These are phyloP conservation scores for Himalopsyche japonica DNA, from an alignment of 2,888 invertebrate species.

Conservation along the genomic window DNA sequence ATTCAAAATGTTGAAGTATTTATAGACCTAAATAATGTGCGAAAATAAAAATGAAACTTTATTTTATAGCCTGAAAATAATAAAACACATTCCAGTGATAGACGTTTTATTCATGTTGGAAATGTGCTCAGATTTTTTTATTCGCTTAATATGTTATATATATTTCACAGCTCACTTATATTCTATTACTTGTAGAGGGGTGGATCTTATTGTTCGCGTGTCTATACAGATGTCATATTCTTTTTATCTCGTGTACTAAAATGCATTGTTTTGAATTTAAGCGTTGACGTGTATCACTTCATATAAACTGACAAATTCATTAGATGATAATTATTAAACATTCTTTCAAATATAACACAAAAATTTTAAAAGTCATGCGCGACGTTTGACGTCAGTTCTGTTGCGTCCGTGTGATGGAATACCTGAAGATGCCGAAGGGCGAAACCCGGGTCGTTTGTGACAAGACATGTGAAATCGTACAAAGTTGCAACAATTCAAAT, in stretches of 20 bases:
- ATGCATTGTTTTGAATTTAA: background rate
- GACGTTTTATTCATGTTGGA: background rate
- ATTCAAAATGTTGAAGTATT: background rate
- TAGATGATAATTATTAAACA: background rate
- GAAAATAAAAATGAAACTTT: background rate
- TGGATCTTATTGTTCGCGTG: background rate
- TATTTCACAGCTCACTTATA: background rate
- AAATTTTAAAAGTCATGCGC: no score
- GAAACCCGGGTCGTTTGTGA: no score
- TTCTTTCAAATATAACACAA: no score
- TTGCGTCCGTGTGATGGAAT: no score
- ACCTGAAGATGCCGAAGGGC: no score
- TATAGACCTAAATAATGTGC: background rate
- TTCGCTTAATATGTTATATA: background rate
- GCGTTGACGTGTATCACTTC: background rate
- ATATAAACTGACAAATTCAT: background rate
- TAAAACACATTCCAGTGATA: background rate
- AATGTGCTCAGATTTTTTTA: background rate
- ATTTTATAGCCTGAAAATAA: background rate
- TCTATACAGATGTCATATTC: background rate
- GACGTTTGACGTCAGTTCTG: no score
- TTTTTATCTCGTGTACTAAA: background rate
- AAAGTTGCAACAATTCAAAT: no score
- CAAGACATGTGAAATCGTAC: no score
- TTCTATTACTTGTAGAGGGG: background rate